These are phyloP conservation scores for Sminthopsis crassicaudata DNA, from an alignment of 2,113 vertebrate species.

Conservation along the genomic window DNA sequence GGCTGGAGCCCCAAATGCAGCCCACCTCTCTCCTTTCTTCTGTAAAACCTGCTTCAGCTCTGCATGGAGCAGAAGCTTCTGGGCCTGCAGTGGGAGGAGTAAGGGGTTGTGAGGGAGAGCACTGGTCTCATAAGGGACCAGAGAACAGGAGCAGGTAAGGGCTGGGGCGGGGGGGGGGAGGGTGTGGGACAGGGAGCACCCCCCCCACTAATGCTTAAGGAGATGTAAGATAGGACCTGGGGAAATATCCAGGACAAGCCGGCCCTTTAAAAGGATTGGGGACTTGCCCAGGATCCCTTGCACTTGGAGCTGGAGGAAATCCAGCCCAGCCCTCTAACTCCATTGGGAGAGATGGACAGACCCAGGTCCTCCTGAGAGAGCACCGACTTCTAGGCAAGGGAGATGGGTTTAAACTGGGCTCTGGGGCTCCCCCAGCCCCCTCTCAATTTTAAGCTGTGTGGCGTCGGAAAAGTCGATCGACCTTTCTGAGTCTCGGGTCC, in stretches of 20 bases:
- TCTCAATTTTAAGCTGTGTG: neutral
- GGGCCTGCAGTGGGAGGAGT: slow-evolving; percentile 79
- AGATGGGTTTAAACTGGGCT: neutral
- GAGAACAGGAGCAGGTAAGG: neutral
- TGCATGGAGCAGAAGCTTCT: slow-evolving; percentile 91
- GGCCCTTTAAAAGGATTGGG: neutral
- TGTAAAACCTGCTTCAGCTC: slow-evolving; percentile 91
- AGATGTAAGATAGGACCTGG: neutral
- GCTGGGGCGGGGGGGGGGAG: too few species aligned
- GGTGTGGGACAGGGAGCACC: too few species aligned
- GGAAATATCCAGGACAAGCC: neutral
- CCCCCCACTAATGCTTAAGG: neutral
- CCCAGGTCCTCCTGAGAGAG: neutral
- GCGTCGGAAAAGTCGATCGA: neutral
- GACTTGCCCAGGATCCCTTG: neutral
- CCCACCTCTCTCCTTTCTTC: slow-evolving; percentile 84
- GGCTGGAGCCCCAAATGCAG: neutral
- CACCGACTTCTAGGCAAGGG: neutral
- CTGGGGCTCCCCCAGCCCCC: too few species aligned
- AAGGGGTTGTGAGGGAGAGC: neutral
- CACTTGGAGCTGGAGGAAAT: neutral
- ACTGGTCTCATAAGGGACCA: neutral
- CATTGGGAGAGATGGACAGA: too few species aligned
- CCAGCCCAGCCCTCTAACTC: neutral
- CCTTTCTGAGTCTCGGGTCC: neutral